A percentile compares a stretch with the other conserved stretches of the same genome.
phyloP scores from a whole-genome alignment of 2,888 invertebrate genomes.

The Andrena fulva region DNA sequence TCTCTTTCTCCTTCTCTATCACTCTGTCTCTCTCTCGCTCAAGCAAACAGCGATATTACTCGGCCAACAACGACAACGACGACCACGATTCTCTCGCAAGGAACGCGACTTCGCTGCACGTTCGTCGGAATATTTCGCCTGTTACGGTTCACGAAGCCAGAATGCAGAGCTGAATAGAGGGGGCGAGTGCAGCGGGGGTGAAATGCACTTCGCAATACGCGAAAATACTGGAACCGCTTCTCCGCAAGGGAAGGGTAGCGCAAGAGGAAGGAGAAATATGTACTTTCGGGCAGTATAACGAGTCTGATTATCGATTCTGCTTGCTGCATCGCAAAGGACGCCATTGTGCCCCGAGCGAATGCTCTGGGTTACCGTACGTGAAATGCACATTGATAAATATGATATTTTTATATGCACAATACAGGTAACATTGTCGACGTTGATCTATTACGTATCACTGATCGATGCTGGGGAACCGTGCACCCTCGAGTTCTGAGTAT shows the following conservation, averaged over 20 bases:
- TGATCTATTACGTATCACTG: neutral
- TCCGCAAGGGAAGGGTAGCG: conserved; percentile 20
- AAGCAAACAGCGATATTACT: conserved; percentile 57
- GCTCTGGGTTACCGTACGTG: neutral
- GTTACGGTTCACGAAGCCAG: conserved; percentile 70
- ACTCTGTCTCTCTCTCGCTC: neutral
- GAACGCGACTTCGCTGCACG: conserved; percentile 30
- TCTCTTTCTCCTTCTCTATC: neutral
- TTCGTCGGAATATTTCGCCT: conserved; percentile 63
- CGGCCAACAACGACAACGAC: conserved; percentile 28
- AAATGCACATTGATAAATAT: neutral
- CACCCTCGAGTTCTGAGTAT: neutral
- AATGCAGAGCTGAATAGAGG: conserved; percentile 57
- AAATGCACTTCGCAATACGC: conserved; percentile 48
- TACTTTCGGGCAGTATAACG: neutral
- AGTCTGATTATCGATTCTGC: conserved; percentile 1
- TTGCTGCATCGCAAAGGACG: neutral
- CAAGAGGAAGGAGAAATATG: neutral
- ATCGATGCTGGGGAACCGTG: neutral
- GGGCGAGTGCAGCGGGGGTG: neutral
- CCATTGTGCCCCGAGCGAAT: conserved; percentile 4
- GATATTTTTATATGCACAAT: conserved; percentile 1
- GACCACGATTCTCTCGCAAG: conserved; percentile 12
- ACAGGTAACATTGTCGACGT: neutral
- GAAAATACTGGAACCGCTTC: conserved; percentile 44